Base-by-base conservation (phyloP, 2,797 vertebrate species). In the Aldrovandia affinis region DNA sequence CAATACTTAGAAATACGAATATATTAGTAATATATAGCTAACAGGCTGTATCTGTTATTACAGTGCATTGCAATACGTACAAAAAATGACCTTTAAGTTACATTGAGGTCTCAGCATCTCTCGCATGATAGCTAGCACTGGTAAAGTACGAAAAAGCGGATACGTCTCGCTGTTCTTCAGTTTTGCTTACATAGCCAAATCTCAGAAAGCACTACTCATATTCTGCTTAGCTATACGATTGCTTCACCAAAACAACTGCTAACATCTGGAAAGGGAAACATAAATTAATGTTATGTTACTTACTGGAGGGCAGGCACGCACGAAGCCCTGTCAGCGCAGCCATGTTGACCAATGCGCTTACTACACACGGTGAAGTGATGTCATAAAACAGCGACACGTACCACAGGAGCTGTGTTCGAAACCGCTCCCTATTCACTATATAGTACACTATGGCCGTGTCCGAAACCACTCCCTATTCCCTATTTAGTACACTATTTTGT, bases 241-340 rank as follows among this genome's bases (percentile, higher is more conserved):
- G 22, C 28, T 42, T 57, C n/a, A 22, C 33, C 20, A 63, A 77
- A 42, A 83, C 0, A 0, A 33, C 20, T 9, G 0, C 15, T 42
- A 0, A 12, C 1, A 83, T 3, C 81, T 47, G 80, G 28, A 7
- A 0, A 83, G 0, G 5, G 8, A 39, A 42, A 39, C 0, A 78
- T 75, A 30, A 52, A 2, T 22, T 14, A 82, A 50, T 0, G 84
- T 61, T 59, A 73, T 3, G 0, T 10, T 50, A 89, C 91, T 93
- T 93, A 96, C 95, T 95, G 0, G 95, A 63, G 39, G 78, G 95
- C 86, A 94, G 88, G 89, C 93, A 95, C 36, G 95, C 94, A 87
- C 95, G 94, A 55, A 96, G 15, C 0, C 93, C 92, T 57, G 95
- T 85, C 44, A 96, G 91, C 92, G 94, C 91, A 87, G 95, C 95